These are phyloP conservation scores for Pachycephus smyrnensis DNA, from an alignment of 2,888 invertebrate genomes.

Conservation along the genomic window DNA sequence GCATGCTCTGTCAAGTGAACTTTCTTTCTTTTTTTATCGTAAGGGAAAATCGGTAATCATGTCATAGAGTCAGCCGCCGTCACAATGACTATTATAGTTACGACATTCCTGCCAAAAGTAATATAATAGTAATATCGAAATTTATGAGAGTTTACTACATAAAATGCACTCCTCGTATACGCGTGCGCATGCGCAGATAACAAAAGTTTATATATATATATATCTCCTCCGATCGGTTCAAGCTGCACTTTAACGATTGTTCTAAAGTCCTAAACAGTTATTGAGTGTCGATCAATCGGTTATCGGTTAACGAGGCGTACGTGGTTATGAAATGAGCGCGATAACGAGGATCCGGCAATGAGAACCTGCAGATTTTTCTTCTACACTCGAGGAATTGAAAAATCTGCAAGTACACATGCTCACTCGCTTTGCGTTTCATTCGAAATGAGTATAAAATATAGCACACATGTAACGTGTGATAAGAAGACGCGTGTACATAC, in stretches of 20 bases:
- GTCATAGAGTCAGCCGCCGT: neutral
- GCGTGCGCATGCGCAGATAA: constrained; percentile 17
- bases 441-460: neutral
- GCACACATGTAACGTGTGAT: neutral
- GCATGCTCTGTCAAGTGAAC: neutral
- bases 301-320: neutral
- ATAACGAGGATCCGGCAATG: neutral
- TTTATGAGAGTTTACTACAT: constrained; percentile 46
- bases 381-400: neutral
- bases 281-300: neutral
- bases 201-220: constrained; percentile 35
- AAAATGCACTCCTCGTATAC: neutral
- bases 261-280: neutral
- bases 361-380: neutral
- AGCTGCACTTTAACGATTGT: neutral
- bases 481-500: neutral
- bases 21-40: neutral
- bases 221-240: constrained; percentile 2
- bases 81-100: constrained; percentile 41
- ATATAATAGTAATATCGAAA: constrained; percentile 58
- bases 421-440: neutral
- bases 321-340: neutral
- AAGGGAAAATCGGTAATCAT: neutral
- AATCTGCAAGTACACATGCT: neutral
- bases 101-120: constrained; percentile 65